Percentiles rank a stretch among this genome's conserved stretches.
Conservation (phyloP, 2,113 vertebrate species). For the Ornithorhynchus anatinus region DNA sequence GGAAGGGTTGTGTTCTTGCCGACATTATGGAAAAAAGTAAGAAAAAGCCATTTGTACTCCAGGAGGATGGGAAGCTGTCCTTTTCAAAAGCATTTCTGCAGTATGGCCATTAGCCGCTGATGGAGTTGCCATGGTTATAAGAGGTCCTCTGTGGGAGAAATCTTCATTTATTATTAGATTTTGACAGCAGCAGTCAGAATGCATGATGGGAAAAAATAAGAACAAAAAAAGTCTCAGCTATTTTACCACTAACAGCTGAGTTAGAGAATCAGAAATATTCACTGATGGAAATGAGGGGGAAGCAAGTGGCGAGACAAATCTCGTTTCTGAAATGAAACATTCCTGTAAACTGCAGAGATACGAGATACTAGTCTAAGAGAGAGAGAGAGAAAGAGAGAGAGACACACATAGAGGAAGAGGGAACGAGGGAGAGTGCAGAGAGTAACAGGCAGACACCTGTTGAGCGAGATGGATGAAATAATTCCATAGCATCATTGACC, state of each 20-base stretch:
- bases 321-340: slow-evolving; percentile 34
- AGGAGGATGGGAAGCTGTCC: slow-evolving; percentile 37
- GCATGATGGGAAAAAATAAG: slow-evolving; percentile 46
- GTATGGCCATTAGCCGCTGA: slow-evolving; percentile 43
- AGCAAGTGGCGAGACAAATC: slow-evolving; percentile 23
- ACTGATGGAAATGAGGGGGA: slow-evolving; percentile 29
- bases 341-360: slow-evolving; percentile 11
- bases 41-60: neutral
- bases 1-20: slow-evolving; percentile 8
- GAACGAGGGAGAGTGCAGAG: slow-evolving; percentile 6
- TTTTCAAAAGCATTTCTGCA: slow-evolving; percentile 42
- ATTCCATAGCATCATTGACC: neutral
- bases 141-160: slow-evolving; percentile 71
- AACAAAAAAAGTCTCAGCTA: slow-evolving; percentile 26
- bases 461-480: neutral
- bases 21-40: slow-evolving; percentile 29
- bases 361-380: neutral
- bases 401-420: too few relatives aligned
- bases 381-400: slow-evolving; percentile 20
- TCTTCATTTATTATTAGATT: slow-evolving; percentile 82
- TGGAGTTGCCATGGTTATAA: slow-evolving; percentile 69
- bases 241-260: slow-evolving; percentile 53
- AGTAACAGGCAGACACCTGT: neutral
- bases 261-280: slow-evolving; percentile 44
- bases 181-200: slow-evolving; percentile 68